Evolutionary conservation across 2,113 vertebrate genomes (phyloP).

Genomic region (Alectura lathami): DNA sequence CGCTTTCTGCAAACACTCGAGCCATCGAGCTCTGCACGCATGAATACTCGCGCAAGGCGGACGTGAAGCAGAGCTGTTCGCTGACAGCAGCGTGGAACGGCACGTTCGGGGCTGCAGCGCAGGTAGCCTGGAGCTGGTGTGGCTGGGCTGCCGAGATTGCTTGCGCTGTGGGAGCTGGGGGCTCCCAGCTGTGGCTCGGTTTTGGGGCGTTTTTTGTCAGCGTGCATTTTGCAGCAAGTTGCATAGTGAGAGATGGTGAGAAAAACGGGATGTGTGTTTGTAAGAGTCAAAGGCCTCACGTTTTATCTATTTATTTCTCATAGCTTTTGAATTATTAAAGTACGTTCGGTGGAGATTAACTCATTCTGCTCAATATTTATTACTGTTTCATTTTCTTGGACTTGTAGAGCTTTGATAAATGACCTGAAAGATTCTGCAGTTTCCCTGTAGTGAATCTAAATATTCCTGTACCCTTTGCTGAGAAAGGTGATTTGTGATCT

Average conservation of each 20-base stretch:
- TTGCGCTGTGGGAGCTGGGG: accelerated
- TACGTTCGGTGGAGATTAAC: conserved; percentile 1
- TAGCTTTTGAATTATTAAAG: conserved; percentile 63
- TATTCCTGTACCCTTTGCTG: not conserved
- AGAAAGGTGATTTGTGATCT: conserved; percentile 66
- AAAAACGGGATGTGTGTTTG: not conserved
- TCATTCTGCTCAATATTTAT: conserved; percentile 55
- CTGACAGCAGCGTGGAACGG: not conserved
- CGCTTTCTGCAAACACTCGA: not conserved
- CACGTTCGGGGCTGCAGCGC: accelerated
- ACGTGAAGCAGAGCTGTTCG: not conserved
- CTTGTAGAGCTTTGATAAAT: conserved; percentile 12
- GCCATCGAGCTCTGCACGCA: accelerated
- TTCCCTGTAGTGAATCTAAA: conserved; percentile 42
- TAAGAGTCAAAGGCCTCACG: not conserved
- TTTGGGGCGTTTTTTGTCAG: not conserved
- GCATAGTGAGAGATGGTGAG: not conserved
- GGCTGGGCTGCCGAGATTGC: not conserved
- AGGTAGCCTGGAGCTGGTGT: not conserved
- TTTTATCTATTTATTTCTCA: conserved; percentile 45
- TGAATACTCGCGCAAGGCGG: not conserved
- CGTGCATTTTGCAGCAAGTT: not conserved
- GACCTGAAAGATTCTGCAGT: conserved; percentile 20
- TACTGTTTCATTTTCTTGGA: conserved; percentile 55
- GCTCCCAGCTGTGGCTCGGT: not conserved